Conservation (phyloP, 2,113 vertebrate genomes). For the Tinamus guttatus region DNA sequence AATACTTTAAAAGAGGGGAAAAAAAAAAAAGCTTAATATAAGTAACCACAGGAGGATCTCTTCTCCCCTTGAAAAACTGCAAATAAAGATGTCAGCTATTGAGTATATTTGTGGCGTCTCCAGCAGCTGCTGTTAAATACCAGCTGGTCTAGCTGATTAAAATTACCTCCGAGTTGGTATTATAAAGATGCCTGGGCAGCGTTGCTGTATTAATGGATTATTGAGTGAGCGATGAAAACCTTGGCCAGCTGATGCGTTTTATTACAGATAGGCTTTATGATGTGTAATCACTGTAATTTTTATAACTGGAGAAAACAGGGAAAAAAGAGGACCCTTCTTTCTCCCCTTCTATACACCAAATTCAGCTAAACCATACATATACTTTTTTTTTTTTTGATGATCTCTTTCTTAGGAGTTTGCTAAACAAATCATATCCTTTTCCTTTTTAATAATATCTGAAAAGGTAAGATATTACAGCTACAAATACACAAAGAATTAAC, state of each 20-base stretch:
- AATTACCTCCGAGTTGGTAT: constrained; percentile 91
- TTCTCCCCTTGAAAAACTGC: constrained; percentile 88
- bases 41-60: constrained; percentile 87
- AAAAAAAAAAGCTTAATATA: constrained; percentile 76
- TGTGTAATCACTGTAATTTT: constrained; percentile 91
- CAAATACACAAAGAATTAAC: background rate
- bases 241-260: constrained; percentile 91
- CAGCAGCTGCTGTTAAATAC: constrained; percentile 91
- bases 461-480: constrained; percentile 23
- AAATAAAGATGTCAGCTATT: constrained; percentile 90
- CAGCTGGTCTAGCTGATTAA: constrained; percentile 93
- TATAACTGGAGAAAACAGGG: constrained; percentile 85
- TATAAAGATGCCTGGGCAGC: constrained; percentile 90
- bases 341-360: constrained; percentile 30
- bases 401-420: constrained; percentile 63
- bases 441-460: constrained; percentile 8
- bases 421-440: constrained; percentile 29
- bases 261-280: constrained; percentile 90
- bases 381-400: background rate
- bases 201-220: constrained; percentile 91
- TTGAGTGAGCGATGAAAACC: constrained; percentile 91
- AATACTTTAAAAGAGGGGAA: constrained; percentile 20
- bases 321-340: constrained; percentile 76
- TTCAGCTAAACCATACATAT: constrained; percentile 66
- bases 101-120: constrained; percentile 89